Base-by-base conservation (phyloP, 2,888 invertebrate species). In the Eurytoma adleriae region DNA sequence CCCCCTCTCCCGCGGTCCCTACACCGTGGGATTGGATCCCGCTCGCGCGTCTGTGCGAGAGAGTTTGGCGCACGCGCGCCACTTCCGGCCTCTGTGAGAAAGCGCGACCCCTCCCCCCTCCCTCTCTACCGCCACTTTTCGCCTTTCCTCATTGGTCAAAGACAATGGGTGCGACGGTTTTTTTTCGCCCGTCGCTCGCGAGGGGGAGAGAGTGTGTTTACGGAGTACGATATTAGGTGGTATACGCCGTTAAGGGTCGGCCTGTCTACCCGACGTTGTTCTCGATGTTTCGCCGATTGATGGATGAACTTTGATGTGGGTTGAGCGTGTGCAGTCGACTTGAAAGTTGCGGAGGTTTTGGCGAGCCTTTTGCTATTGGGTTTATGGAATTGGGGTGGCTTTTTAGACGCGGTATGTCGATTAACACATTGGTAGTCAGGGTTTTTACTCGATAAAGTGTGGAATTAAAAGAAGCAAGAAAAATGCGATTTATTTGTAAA, bases 71-170 rank as follows among this genome's bases (percentile, higher is more conserved):
- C 82, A 85, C 83, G 82, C 30, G 84, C 82, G 80, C 84, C 83
- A 86, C 88, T 89, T 89, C 88, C 89, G 89, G 87, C 76, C 81
- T 82, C 80, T 87, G 86, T 88, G 88, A 87, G 87, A 88, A 88
- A 27, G 62, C 18, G 56, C 64, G 57, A 13, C 18, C 12, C 50
- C 74, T 70, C 78, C 67, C n/a, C 73, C 62, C 73, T 78, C 80
- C 69, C 81, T 69, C 70, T 13, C 30, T 27, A 59, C 64, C 74
- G 27, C 80, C 72, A 79, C 61, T 48, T 78, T 70, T 70, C 62
- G 67, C 18, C 66, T 68, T 74, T n/a, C 54, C 64, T 84, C 83
- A 84, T 84, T 83, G 84, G 84, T 62, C 83, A 85, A 84, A 87
- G 83, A 88, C 87, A 87, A 87, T 83, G 79, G 84, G 73, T 56